Evolutionary conservation across 2,113 vertebrate species (phyloP), one percentile per base, ranked within the genome.

Genomic region (Mus spicilegus): DNA sequence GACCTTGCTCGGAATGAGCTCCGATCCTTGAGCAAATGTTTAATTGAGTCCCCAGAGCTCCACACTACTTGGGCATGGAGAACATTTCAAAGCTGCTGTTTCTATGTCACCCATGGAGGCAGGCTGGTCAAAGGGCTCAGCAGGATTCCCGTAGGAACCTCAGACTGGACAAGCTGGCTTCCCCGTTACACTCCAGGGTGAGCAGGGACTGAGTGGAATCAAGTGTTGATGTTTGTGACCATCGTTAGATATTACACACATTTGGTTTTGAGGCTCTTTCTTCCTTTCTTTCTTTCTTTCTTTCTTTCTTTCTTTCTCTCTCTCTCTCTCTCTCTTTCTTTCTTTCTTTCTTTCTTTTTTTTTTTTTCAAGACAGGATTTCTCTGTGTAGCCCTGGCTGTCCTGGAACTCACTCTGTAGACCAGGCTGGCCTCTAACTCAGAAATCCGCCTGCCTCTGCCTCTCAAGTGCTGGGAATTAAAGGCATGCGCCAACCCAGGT

Each of bases 1-100:
- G 94, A 96, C 81, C 67, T 94, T 58, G 3, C 92, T 95, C 90
- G 82, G 95, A 96, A 92, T 93, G 75, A 77, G 70, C 88, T 95
- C 90, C 81, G 92, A 80, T 58, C 46, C 95, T 96, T 97, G 85
- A 97, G 93, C 88, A 96, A 94, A 96, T 96, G 92, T 94, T 95
- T 92, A 75, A 92, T 93, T 94, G 95, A 93, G 70, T 94, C 92
- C 87, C 93, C 70, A 46, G 92, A 95, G 96, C 33, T 56, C 80
- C 76, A 67, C 69, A 95, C 80, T 92, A 75, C 67, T 97, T 95
- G 11, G 87, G 80, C 95, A 96, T 69, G 76, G 95, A 90, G 94
- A 90, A 72, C 56, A n/a, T 87, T 80, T 96, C 88, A 88, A 96
- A 89, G 84, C 30, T 90, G 49, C 85, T 93, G 88, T 93, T 96